Conservation (phyloP, 53 echinoderm and acorn worm species). For the Echinometra lucunter region DNA sequence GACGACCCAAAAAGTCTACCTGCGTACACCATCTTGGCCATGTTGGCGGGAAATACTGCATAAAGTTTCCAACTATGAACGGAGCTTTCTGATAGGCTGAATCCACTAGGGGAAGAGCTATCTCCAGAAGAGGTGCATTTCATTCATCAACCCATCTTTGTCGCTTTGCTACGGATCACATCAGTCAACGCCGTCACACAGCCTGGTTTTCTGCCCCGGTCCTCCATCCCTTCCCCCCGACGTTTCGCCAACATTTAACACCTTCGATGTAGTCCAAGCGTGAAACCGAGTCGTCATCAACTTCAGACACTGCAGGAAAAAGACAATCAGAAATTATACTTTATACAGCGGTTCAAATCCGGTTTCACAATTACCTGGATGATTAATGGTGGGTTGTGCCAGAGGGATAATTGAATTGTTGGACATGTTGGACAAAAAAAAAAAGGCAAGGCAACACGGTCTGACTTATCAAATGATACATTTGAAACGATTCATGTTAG, state of each 20-base stretch:
- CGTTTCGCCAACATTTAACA: conserved; percentile 67
- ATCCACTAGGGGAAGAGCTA: conserved; percentile 32
- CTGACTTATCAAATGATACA: background rate
- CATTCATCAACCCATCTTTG: conserved; percentile 61
- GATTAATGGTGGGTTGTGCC: conserved; percentile 37
- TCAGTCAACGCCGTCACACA: conserved; percentile 62
- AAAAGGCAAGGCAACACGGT: background rate
- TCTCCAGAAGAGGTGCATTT: conserved; percentile 36
- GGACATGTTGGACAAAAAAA: conserved; percentile 6
- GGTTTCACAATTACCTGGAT: conserved; percentile 47
- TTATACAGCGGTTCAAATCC: conserved; percentile 37
- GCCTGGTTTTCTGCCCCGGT: conserved; percentile 50
- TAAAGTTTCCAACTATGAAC: background rate
- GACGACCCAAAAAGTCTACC: conserved; percentile 21
- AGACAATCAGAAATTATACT: conserved; percentile 53
- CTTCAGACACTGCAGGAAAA: conserved; percentile 56
- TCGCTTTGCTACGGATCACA: conserved; percentile 58
- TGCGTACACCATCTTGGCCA: background rate
- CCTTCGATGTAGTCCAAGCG: conserved; percentile 35
- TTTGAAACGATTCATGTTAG: background rate
- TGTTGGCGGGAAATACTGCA: background rate
- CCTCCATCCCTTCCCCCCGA: conserved; percentile 44
- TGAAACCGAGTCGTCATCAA: conserved; percentile 40
- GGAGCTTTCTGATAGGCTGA: conserved; percentile 11
- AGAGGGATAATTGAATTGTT: conserved; percentile 43